Percentiles rank a stretch among this genome's conserved stretches.
phyloP scores from a whole-genome alignment of 2,113 vertebrate species.

The Anthoscopus minutus region DNA sequence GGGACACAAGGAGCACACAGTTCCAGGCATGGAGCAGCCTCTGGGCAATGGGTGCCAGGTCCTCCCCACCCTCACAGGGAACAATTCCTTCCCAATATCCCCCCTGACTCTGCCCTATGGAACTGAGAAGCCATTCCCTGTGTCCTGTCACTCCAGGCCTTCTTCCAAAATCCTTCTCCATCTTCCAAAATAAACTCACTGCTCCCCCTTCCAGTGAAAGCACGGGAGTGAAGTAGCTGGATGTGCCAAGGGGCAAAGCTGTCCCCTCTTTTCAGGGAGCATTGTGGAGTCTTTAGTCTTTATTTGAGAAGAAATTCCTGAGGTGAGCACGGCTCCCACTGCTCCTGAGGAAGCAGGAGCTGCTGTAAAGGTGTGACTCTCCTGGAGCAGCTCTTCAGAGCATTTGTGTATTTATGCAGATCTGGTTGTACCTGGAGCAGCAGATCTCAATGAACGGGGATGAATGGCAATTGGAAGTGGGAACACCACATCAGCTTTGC shows the following conservation, averaged over 20 bases:
- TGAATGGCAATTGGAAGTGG: background rate
- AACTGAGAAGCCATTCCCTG: background rate
- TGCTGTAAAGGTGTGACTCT: background rate
- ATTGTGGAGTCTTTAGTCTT: background rate
- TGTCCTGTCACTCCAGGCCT: background rate
- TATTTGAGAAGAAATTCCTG: background rate
- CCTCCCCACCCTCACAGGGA: background rate
- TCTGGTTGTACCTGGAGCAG: background rate
- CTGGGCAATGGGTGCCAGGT: background rate
- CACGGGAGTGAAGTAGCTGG: background rate
- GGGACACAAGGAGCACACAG: background rate
- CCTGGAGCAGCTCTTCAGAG: background rate
- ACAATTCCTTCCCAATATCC: background rate
- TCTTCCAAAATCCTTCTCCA: background rate
- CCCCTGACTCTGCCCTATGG: background rate
- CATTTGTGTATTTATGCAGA: background rate
- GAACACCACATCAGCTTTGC: background rate
- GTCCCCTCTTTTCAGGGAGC: background rate
- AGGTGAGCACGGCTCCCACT: background rate
- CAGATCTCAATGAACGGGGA: background rate
- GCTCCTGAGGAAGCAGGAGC: background rate
- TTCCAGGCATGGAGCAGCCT: background rate
- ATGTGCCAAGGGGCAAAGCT: background rate
- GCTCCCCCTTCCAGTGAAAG: background rate
- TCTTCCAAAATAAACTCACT: background rate